phyloP scores from a whole-genome alignment of 2,797 vertebrate species.

The Caiman crocodilus region DNA sequence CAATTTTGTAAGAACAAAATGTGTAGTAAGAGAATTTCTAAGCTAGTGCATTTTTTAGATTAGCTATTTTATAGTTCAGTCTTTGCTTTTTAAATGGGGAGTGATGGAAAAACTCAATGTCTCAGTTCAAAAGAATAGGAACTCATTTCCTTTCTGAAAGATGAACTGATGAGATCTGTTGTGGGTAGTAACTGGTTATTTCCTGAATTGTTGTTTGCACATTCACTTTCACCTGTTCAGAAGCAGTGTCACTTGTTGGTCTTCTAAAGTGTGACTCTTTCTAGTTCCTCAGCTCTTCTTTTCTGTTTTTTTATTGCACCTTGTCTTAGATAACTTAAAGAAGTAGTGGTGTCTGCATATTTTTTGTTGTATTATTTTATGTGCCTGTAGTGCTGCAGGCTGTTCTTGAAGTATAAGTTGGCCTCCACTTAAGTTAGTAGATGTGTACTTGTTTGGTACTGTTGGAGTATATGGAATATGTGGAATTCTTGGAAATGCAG shows the following conservation, averaged over 20 bases:
- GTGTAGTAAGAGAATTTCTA: background rate
- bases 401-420: background rate
- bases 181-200: background rate
- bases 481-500: no score
- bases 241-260: background rate
- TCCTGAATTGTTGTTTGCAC: background rate
- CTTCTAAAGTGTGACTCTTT: background rate
- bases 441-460: no score
- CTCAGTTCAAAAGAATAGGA: background rate
- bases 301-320: background rate
- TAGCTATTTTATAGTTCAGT: background rate
- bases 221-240: background rate
- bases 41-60: background rate
- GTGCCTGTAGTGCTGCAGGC: background rate
- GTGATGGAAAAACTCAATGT: rapidly evolving
- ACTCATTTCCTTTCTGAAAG: background rate
- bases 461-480: no score
- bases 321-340: background rate
- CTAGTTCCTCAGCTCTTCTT: background rate
- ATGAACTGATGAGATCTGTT: background rate
- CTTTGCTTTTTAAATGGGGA: background rate
- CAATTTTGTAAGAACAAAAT: background rate
- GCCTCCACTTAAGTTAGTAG: no score
- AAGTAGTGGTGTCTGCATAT: rapidly evolving
- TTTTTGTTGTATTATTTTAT: background rate